Conservation (phyloP, 2,113 vertebrate genomes). For the Vulpes vulpes region DNA sequence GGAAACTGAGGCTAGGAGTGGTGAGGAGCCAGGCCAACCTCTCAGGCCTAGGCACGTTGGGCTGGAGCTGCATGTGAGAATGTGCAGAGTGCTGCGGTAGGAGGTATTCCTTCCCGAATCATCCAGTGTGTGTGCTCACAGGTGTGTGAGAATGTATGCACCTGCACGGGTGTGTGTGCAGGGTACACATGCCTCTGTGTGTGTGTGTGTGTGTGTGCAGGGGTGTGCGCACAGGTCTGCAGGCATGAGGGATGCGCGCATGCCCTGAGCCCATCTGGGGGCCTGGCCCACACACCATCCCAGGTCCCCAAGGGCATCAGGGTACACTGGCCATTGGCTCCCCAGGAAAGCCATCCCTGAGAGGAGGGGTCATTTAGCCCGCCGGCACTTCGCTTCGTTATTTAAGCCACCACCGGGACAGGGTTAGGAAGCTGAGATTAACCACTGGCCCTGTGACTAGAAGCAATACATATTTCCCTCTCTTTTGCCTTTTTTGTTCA, state of each 20-base stretch:
- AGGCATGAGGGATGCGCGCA: accelerated
- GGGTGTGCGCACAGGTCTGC: too few relatives aligned
- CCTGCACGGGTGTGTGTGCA: neutral
- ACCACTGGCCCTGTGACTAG: conserved; percentile 61
- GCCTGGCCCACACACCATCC: neutral
- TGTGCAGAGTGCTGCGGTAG: neutral
- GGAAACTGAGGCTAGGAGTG: neutral
- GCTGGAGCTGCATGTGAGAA: neutral
- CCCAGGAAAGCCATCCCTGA: conserved; percentile 3
- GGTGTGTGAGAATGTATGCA: accelerated
- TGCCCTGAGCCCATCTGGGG: neutral
- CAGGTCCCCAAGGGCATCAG: accelerated
- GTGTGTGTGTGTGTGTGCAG: too few relatives aligned
- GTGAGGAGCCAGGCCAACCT: neutral
- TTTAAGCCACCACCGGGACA: conserved; percentile 75
- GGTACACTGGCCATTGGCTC: neutral
- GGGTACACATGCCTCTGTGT: neutral
- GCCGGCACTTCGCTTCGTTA: conserved; percentile 79
- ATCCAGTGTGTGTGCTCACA: accelerated
- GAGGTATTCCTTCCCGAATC: neutral
- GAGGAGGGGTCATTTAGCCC: conserved; percentile 49
- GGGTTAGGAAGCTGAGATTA: conserved; percentile 78
- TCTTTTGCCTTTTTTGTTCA: conserved; percentile 66
- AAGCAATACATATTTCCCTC: conserved; percentile 61
- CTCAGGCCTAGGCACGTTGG: neutral